Evolutionary conservation across 2,113 vertebrate species (phyloP).

Genomic region (Riparia riparia): DNA sequence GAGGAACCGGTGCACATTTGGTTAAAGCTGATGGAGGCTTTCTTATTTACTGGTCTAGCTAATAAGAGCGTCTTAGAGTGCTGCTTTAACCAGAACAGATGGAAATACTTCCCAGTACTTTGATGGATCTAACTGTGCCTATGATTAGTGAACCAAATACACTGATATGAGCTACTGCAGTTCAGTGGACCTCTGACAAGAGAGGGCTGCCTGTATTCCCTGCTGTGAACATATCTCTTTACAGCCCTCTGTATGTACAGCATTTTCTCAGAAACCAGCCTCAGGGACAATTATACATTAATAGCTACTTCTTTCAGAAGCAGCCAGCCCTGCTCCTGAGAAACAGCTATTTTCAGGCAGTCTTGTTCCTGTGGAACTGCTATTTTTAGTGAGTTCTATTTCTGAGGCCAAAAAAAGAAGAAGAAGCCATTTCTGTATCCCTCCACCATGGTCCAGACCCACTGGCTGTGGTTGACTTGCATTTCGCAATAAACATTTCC

Average conservation of each 20-base stretch:
- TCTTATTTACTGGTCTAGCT: not conserved
- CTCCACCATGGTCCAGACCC: slow-evolving; percentile 58
- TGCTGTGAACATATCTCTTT: slow-evolving; percentile 22
- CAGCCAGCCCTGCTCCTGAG: slow-evolving; percentile 67
- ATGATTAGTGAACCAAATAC: not conserved
- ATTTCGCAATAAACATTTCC: slow-evolving; percentile 35
- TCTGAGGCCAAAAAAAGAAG: slow-evolving; percentile 49
- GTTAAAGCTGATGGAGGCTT: not conserved
- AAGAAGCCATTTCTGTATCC: slow-evolving; percentile 52
- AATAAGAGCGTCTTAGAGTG: not conserved
- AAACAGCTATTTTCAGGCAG: slow-evolving; percentile 76
- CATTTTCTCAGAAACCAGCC: slow-evolving; percentile 64
- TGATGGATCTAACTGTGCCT: not conserved
- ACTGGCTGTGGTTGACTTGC: slow-evolving; percentile 47
- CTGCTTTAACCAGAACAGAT: not conserved
- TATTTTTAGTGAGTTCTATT: slow-evolving; percentile 77
- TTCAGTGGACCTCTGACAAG: slow-evolving; percentile 17
- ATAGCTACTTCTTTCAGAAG: slow-evolving; percentile 74
- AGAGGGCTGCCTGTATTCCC: not conserved
- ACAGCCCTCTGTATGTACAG: slow-evolving; percentile 45
- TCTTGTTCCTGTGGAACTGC: slow-evolving; percentile 68
- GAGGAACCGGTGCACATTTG: not conserved
- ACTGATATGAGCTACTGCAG: not conserved
- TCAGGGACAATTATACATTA: slow-evolving; percentile 75
- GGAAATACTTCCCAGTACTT: not conserved